phyloP scores from a whole-genome alignment of 2,797 vertebrate species.

The Enoplosus armatus region DNA sequence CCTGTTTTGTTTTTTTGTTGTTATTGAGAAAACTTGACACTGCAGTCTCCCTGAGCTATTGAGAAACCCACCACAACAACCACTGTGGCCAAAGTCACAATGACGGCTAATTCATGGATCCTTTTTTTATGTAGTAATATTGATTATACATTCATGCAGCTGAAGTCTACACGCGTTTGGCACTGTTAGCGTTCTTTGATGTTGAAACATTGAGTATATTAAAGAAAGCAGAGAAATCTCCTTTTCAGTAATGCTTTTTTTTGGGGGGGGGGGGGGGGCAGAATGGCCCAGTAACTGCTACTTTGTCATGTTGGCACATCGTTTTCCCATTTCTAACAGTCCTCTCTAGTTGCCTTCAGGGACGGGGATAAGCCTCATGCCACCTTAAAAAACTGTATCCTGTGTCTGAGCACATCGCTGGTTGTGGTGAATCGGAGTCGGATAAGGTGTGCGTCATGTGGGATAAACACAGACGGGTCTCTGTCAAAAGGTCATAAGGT shows the following conservation, averaged over 20 bases:
- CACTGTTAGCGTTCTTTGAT: neutral
- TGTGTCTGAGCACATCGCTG: neutral
- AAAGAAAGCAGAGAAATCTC: neutral
- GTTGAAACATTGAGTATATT: neutral
- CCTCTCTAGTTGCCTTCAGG: neutral
- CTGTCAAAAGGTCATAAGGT: neutral
- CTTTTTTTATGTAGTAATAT: neutral
- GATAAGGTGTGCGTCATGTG: neutral
- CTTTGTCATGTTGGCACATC: too few species aligned
- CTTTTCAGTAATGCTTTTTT: too few species aligned
- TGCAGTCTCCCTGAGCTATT: slow-evolving; percentile 10
- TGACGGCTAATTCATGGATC: neutral
- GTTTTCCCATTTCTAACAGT: too few species aligned
- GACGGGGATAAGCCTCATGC: too few species aligned
- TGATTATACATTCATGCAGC: neutral
- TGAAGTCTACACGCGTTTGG: too few species aligned
- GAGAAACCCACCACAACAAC: neutral
- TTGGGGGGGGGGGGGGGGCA: too few species aligned
- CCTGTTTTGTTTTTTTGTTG: slow-evolving; percentile 18
- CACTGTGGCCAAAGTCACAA: neutral
- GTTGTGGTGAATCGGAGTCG: neutral
- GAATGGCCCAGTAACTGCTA: too few species aligned
- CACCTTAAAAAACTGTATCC: neutral
- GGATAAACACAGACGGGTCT: slow-evolving; percentile 1
- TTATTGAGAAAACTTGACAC: neutral